These are phyloP conservation scores for Hemitrygon akajei DNA, from an alignment of 2,797 vertebrate genomes.

Conservation along the genomic window DNA sequence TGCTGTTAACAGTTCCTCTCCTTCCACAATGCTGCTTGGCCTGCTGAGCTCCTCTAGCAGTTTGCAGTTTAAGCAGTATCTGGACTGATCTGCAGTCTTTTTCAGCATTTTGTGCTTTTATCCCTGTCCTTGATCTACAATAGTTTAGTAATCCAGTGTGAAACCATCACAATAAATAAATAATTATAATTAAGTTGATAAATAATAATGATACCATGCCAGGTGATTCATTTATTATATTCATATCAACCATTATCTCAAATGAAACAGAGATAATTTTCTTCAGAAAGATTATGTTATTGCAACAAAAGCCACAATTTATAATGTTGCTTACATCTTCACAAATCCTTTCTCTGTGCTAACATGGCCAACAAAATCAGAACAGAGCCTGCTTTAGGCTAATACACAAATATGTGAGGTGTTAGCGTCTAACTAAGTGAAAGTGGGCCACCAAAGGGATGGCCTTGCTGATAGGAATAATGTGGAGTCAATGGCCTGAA, in stretches of 20 bases:
- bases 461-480: neutral
- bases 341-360: neutral
- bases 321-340: neutral
- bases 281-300: neutral
- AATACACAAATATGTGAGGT: neutral
- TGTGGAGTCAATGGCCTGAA: neutral
- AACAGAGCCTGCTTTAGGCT: neutral
- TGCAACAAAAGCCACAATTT: neutral
- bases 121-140: neutral
- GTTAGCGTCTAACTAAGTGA: neutral
- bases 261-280: neutral
- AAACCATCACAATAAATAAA: neutral
- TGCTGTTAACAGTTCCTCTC: too few species aligned
- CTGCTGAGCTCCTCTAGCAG: neutral
- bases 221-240: neutral
- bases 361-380: neutral
- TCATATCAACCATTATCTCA: neutral
- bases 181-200: neutral
- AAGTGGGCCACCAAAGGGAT: neutral
- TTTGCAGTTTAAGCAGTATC: neutral
- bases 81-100: neutral
- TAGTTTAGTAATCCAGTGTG: neutral
- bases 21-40: too few species aligned
- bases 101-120: neutral
- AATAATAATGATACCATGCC: neutral